phyloP scores from a whole-genome alignment of 2,797 vertebrate species.

The Pogoniulus pusillus region DNA sequence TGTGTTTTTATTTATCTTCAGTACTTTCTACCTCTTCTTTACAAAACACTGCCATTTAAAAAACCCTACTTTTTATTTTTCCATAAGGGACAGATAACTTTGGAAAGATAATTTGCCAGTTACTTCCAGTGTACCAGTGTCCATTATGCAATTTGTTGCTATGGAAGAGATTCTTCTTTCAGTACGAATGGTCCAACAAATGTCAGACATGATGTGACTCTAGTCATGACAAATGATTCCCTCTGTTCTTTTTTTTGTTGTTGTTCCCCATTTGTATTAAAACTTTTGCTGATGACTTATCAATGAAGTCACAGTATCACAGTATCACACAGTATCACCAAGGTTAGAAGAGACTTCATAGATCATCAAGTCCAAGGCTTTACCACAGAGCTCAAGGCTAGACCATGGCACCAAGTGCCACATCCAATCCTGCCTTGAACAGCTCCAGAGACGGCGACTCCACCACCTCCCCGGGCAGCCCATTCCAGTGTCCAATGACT shows the following conservation, averaged over 20 bases:
- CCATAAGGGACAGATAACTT: rapidly evolving
- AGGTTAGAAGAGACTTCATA: too few relatives aligned
- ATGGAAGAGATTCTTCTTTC: not conserved
- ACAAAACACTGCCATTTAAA: not conserved
- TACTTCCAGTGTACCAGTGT: not conserved
- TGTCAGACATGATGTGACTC: not conserved
- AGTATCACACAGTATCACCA: too few relatives aligned
- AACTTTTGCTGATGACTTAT: not conserved
- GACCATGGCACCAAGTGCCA: too few relatives aligned
- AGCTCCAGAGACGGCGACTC: too few relatives aligned
- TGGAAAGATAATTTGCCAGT: not conserved
- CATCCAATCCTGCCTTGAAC: too few relatives aligned
- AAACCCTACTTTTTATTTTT: not conserved
- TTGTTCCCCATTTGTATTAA: not conserved
- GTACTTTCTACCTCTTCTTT: not conserved
- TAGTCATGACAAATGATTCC: not conserved
- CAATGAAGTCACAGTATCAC: too few relatives aligned
- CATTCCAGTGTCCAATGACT: too few relatives aligned
- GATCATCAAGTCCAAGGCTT: too few relatives aligned
- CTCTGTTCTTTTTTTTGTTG: not conserved
- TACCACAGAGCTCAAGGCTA: too few relatives aligned
- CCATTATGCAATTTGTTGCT: not conserved
- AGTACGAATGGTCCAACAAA: not conserved
- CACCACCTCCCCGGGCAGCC: too few relatives aligned
- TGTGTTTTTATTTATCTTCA: not conserved